Conservation (phyloP, 2,888 invertebrate species). For the Chirona hameri region DNA sequence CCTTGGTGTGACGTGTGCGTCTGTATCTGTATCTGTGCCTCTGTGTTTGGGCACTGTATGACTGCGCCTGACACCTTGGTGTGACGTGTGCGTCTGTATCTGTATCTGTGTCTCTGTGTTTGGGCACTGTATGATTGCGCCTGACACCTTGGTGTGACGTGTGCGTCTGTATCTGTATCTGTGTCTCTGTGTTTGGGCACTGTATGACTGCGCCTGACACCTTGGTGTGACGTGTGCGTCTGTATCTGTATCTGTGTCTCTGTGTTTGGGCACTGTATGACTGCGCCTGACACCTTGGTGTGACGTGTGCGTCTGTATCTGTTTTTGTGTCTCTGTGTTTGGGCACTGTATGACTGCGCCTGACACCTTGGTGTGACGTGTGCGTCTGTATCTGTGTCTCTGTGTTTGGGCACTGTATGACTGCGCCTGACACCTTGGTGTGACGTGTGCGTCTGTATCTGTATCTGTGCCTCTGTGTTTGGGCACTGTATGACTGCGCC, state of each 20-base stretch:
- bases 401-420: background rate
- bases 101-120: background rate
- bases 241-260: background rate
- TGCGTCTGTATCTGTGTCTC: background rate
- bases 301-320: background rate
- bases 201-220: too few relatives aligned
- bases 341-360: too few relatives aligned
- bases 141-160: background rate
- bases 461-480: background rate
- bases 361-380: background rate
- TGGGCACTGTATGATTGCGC: too few relatives aligned
- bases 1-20: background rate
- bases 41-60: background rate
- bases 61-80: too few relatives aligned
- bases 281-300: too few relatives aligned
- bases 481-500: too few relatives aligned
- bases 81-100: background rate
- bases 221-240: background rate
- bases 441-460: background rate
- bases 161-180: background rate
- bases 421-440: too few relatives aligned
- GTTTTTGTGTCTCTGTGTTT: background rate
- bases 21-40: background rate
- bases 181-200: background rate
- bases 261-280: background rate